A percentile compares a stretch with the other conserved stretches of the same genome.
phyloP scores from a whole-genome alignment of 2,113 vertebrate genomes.

The Gopherus flavomarginatus region DNA sequence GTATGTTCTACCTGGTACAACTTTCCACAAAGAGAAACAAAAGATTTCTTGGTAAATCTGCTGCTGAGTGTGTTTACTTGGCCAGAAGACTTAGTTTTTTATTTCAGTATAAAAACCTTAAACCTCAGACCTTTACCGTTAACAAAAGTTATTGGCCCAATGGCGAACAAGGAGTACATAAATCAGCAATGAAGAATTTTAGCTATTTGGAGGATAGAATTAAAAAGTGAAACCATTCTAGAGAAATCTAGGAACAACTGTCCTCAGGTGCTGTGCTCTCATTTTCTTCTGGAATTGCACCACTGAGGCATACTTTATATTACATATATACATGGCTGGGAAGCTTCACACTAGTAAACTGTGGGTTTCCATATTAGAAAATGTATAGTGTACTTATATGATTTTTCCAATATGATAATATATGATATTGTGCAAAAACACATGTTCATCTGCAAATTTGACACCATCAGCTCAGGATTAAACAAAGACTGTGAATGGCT shows the following conservation, averaged over 20 bases:
- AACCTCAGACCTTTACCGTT: background rate
- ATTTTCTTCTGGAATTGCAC: background rate
- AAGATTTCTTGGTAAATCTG: background rate
- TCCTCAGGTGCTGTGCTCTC: background rate
- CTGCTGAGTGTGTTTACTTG: background rate
- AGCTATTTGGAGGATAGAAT: constrained; percentile 8
- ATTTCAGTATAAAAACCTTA: background rate
- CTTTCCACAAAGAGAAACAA: constrained; percentile 13
- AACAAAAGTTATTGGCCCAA: background rate
- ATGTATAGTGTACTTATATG: constrained; percentile 38
- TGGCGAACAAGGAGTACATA: background rate
- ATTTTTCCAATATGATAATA: constrained; percentile 14
- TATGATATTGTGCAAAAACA: background rate
- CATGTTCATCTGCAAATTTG: background rate
- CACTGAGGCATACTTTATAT: constrained; percentile 23
- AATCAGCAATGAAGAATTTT: constrained; percentile 7
- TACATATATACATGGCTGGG: background rate
- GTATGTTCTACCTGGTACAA: constrained; percentile 14
- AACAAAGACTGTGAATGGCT: no score
- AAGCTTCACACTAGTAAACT: constrained; percentile 37
- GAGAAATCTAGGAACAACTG: background rate
- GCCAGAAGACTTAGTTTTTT: background rate
- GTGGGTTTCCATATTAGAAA: constrained; percentile 37
- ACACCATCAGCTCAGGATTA: no score
- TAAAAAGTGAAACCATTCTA: background rate